A percentile compares a stretch with the other conserved stretches of the same genome.
These are phyloP conservation scores for Bradypus variegatus DNA, from an alignment of 2,797 vertebrate genomes.

Conservation along the genomic window DNA sequence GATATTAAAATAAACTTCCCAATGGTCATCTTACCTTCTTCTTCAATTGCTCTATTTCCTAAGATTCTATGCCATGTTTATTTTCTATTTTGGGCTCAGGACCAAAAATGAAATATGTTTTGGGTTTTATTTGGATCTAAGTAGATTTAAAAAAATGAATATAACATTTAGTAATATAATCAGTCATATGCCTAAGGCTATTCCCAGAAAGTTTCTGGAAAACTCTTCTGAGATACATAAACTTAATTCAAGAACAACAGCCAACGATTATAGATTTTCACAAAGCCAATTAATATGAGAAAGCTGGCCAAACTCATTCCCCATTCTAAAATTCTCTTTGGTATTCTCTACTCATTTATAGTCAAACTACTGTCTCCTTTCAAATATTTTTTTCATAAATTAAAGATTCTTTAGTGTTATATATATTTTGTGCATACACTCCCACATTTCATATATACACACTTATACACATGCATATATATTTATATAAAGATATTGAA, in stretches of 20 bases:
- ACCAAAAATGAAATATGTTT: not conserved
- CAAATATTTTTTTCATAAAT: not conserved
- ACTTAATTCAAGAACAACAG: not conserved
- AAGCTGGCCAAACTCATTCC: not conserved
- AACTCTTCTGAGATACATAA: not conserved
- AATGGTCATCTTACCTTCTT: accelerated
- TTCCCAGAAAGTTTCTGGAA: not conserved
- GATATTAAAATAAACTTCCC: not conserved
- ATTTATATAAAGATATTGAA: not conserved
- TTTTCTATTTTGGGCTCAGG: not conserved
- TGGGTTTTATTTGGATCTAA: not conserved
- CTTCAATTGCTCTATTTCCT: not conserved
- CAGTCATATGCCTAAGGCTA: not conserved
- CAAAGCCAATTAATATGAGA: not conserved
- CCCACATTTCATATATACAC: too few species aligned
- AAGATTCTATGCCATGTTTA: not conserved
- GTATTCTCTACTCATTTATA: not conserved
- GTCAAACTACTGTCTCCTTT: not conserved
- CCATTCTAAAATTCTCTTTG: not conserved
- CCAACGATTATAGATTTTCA: not conserved
- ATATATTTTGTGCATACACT: not conserved
- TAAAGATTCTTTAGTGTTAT: not conserved
- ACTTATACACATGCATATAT: too few species aligned
- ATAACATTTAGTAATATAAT: not conserved
- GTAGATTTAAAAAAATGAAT: not conserved